These are phyloP conservation scores for Synanthedon andrenaeformis DNA, from an alignment of 2,888 invertebrate genomes.

Conservation along the genomic window DNA sequence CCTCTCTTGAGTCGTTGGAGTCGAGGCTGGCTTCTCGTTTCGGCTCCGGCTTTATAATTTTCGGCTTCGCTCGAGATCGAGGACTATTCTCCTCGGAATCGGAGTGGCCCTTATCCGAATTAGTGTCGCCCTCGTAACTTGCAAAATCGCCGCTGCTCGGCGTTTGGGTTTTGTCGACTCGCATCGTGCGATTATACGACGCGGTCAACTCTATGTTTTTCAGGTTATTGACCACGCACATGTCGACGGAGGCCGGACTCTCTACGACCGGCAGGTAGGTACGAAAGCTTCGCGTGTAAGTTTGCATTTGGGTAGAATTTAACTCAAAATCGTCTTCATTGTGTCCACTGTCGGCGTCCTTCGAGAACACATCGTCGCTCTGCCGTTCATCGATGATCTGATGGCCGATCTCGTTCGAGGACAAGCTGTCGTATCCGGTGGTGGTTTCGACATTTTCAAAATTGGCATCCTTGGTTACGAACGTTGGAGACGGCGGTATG, in stretches of 20 bases:
- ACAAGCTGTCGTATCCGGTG: slow-evolving; percentile 59
- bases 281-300: slow-evolving; percentile 68
- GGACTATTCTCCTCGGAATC: slow-evolving; percentile 54
- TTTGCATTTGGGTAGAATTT: slow-evolving; percentile 70
- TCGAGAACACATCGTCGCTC: slow-evolving; percentile 25
- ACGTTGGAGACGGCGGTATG: slow-evolving; percentile 61
- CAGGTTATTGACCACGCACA: slow-evolving; percentile 57
- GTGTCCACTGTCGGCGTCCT: slow-evolving; percentile 73
- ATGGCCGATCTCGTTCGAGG: slow-evolving; percentile 53
- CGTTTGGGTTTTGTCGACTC: slow-evolving; percentile 26
- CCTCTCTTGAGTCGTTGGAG: slow-evolving; percentile 57
- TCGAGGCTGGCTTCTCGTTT: slow-evolving; percentile 53
- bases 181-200: slow-evolving; percentile 31
- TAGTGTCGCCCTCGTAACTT: slow-evolving; percentile 70
- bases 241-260: slow-evolving; percentile 53
- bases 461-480: slow-evolving; percentile 53
- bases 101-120: slow-evolving; percentile 63
- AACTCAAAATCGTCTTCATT: slow-evolving; percentile 79
- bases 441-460: slow-evolving; percentile 61
- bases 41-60: slow-evolving; percentile 68
- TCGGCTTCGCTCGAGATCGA: slow-evolving; percentile 57
- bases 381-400: slow-evolving; percentile 39
- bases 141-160: slow-evolving; percentile 53
- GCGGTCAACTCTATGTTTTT: slow-evolving; percentile 60
- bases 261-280: slow-evolving; percentile 61